A percentile compares a stretch with the other conserved stretches of the same genome.
phyloP scores from a whole-genome alignment of 2,797 vertebrate genomes.

The Distichodus sexfasciatus region DNA sequence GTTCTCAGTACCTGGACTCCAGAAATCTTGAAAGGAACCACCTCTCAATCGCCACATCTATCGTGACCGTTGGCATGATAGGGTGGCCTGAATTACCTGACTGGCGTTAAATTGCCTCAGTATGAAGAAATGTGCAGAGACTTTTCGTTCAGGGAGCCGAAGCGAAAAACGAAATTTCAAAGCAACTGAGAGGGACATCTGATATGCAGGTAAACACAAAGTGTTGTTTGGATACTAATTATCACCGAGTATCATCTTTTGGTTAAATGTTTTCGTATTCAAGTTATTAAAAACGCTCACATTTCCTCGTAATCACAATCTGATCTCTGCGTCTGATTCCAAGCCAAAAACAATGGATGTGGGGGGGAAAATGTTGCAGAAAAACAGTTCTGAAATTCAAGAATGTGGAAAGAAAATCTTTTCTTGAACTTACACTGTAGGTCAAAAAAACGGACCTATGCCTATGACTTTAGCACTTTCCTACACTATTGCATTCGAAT shows the following conservation, averaged over 20 bases:
- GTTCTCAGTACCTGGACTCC: conserved; percentile 48
- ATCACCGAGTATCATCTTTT: neutral
- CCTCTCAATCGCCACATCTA: conserved; percentile 54
- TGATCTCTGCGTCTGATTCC: neutral
- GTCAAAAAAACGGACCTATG: neutral
- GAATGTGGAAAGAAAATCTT: neutral
- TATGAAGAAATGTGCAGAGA: neutral
- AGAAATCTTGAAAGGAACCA: conserved; percentile 45
- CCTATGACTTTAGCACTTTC: too few relatives aligned
- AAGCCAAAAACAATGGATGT: neutral
- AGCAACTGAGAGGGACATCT: too few relatives aligned
- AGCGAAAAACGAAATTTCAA: too few relatives aligned
- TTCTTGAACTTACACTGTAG: too few relatives aligned
- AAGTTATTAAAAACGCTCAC: neutral
- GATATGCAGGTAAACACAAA: neutral
- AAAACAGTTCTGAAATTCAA: too few relatives aligned
- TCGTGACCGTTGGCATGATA: conserved; percentile 55
- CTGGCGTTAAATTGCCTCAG: conserved; percentile 41
- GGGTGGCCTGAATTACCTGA: conserved; percentile 58
- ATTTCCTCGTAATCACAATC: neutral
- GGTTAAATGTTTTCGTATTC: too few relatives aligned
- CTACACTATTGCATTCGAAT: too few relatives aligned
- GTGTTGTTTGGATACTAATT: neutral
- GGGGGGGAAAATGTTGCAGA: neutral
- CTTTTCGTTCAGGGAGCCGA: neutral